phyloP scores from a whole-genome alignment of 2,888 invertebrate species.

The Caenorhabditis virilis region DNA sequence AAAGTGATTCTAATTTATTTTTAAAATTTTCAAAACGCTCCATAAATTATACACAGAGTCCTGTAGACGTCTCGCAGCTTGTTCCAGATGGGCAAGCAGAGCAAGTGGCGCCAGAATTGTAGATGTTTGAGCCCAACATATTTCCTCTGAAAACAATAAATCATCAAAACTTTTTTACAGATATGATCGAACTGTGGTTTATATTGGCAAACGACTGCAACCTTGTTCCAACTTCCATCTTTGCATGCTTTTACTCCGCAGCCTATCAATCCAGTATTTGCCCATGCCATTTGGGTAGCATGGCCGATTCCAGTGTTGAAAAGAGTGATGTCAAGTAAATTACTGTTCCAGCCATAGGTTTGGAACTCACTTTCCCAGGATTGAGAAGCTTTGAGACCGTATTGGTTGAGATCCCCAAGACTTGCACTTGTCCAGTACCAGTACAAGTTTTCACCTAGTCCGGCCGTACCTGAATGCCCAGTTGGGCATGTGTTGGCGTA shows the following conservation, averaged over 20 bases:
- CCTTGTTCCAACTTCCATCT: conserved; percentile 14
- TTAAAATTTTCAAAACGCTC: too few species aligned
- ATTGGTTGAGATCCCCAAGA: conserved; percentile 23
- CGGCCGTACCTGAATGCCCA: conserved; percentile 20
- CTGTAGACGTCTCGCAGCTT: conserved; percentile 11
- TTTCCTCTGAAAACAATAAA: too few species aligned
- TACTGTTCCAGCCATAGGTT: conserved; percentile 19
- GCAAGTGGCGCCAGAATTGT: too few species aligned
- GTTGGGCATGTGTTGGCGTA: conserved; percentile 23
- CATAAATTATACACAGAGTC: conserved; percentile 14
- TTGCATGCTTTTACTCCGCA: conserved; percentile 31
- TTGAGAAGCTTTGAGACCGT: conserved; percentile 9
- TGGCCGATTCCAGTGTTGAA: too few species aligned
- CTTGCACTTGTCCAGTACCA: too few species aligned
- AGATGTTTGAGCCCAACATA: too few species aligned
- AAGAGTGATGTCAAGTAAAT: conserved; percentile 1
- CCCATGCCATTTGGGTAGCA: too few species aligned
- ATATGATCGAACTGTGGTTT: too few species aligned
- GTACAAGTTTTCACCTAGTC: too few species aligned
- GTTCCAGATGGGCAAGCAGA: too few species aligned
- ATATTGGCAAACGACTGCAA: conserved; percentile 32
- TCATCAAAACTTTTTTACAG: too few species aligned
- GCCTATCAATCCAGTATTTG: conserved; percentile 38
- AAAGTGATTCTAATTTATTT: too few species aligned
- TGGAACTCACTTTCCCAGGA: conserved; percentile 23